Evolutionary conservation across 2,113 vertebrate genomes (phyloP).

Genomic region (Eidolon helvum): DNA sequence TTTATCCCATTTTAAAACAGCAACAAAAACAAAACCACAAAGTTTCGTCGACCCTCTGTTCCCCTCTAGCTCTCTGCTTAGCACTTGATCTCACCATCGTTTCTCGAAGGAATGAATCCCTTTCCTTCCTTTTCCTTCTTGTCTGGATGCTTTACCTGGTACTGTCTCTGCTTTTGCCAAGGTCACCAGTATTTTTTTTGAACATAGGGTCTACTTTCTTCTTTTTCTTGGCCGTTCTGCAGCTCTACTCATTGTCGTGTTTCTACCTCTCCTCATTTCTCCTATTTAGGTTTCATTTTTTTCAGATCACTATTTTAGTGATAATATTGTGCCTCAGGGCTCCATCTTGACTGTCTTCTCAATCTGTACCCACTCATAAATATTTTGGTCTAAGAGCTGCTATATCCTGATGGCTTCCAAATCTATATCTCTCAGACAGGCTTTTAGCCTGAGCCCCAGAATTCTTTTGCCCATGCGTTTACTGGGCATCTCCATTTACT

Average conservation of each 20-base stretch:
- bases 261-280: not conserved
- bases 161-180: not conserved
- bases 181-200: not conserved
- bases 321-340: not conserved
- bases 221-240: not conserved
- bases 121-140: not conserved
- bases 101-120: not conserved
- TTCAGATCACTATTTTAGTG: not conserved
- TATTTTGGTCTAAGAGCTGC: not conserved
- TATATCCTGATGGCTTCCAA: not conserved
- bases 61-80: not conserved
- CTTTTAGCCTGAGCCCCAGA: not conserved
- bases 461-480: not conserved
- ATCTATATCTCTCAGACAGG: not conserved
- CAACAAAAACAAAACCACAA: not conserved
- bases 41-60: fast-evolving
- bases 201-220: not conserved
- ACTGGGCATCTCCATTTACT: not conserved
- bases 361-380: not conserved
- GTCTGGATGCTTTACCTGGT: not conserved
- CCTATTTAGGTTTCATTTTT: not conserved
- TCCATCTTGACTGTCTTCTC: not conserved
- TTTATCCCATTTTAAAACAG: not conserved
- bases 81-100: too few species aligned
- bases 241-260: not conserved